These are phyloP conservation scores for Actinemys pallida DNA, from an alignment of 2,113 vertebrate genomes.

Conservation along the genomic window DNA sequence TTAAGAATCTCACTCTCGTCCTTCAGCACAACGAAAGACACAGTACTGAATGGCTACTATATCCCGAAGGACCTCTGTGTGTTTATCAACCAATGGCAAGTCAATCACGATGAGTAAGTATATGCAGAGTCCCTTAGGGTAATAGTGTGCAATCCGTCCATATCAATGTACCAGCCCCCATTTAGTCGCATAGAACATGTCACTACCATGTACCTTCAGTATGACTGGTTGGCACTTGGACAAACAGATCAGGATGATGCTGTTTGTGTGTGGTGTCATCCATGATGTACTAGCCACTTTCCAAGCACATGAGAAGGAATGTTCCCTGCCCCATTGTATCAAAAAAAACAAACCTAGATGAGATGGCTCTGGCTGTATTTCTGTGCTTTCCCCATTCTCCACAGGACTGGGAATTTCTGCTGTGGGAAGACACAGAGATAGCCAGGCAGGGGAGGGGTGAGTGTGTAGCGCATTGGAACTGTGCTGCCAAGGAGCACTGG, in stretches of 20 bases:
- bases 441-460: not conserved
- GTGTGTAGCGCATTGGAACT: not conserved
- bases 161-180: accelerated
- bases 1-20: not conserved
- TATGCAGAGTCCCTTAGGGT: not conserved
- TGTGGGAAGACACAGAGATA: not conserved
- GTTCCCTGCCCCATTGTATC: not conserved
- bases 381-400: not conserved
- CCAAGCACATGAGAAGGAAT: not conserved
- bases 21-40: conserved; percentile 88
- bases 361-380: not conserved
- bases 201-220: not conserved
- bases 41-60: conserved; percentile 85
- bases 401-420: not conserved
- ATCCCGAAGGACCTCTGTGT: conserved; percentile 90
- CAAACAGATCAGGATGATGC: not conserved
- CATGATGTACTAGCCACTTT: not conserved
- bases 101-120: conserved; percentile 93
- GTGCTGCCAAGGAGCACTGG: not conserved
- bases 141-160: not conserved
- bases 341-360: not conserved
- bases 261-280: not conserved
- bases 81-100: conserved; percentile 94
- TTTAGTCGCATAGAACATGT: not conserved
- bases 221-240: not conserved